phyloP scores from a whole-genome alignment of 1,140 invertebrate genomes.

The Eueides isabella region DNA sequence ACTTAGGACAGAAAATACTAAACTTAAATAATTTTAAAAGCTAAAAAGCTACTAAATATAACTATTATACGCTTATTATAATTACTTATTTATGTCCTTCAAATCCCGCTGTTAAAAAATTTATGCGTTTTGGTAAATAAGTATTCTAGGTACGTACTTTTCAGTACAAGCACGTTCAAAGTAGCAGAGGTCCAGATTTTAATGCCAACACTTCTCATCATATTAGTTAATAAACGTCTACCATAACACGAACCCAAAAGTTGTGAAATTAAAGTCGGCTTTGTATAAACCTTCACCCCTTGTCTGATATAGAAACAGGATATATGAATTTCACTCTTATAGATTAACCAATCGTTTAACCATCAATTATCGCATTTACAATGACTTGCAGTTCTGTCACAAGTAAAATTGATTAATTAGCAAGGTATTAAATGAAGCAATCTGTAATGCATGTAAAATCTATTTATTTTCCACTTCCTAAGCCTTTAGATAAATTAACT shows the following conservation, averaged over 20 bases:
- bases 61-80: no score
- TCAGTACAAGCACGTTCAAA: background rate
- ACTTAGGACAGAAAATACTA: no score
- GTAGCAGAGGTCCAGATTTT: background rate
- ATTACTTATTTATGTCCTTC: no score
- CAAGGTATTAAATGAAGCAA: background rate
- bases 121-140: no score
- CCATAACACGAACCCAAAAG: constrained; percentile 44
- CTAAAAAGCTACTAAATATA: no score
- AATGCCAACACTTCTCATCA: background rate
- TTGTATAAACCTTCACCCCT: constrained; percentile 51
- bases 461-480: no score
- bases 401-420: background rate
- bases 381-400: constrained; percentile 45
- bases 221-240: constrained; percentile 54
- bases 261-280: constrained; percentile 51
- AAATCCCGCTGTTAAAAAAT: no score
- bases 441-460: background rate
- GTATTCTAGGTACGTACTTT: background rate
- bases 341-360: constrained; percentile 55
- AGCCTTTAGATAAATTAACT: no score
- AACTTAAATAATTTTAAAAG: no score
- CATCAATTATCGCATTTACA: constrained; percentile 67
- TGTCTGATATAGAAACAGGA: constrained; percentile 52
- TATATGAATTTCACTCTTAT: constrained; percentile 66